These are phyloP conservation scores for Drosophila watanabei DNA, from an alignment of 1,140 invertebrate species.

Conservation along the genomic window DNA sequence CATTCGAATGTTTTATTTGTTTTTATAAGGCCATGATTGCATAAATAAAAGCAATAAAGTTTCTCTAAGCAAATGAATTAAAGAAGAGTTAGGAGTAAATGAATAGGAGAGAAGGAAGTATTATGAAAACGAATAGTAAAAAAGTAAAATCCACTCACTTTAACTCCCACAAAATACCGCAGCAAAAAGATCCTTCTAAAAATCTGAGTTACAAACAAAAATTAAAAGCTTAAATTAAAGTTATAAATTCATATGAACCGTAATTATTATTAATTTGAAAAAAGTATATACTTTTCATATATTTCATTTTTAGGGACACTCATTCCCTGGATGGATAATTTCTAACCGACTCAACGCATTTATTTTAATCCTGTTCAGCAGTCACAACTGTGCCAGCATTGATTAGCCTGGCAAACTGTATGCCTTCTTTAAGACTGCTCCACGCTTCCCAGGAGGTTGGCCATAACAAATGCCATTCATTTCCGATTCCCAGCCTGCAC, in stretches of 20 bases:
- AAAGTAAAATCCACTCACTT: too few species aligned
- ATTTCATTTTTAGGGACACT: not conserved
- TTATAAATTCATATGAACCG: not conserved
- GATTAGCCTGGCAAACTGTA: slow-evolving; percentile 30
- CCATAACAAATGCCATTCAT: slow-evolving; percentile 79
- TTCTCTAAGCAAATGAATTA: not conserved
- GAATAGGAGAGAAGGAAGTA: not conserved
- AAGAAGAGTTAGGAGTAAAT: not conserved
- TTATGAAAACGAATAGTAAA: too few species aligned
- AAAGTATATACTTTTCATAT: not conserved
- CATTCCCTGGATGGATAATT: not conserved
- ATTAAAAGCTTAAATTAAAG: not conserved
- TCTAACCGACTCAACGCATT: slow-evolving; percentile 4
- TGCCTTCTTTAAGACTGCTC: not conserved
- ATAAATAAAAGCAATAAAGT: slow-evolving; percentile 8
- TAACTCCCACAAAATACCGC: too few species aligned
- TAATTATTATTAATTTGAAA: not conserved
- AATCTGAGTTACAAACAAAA: not conserved
- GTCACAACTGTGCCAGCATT: slow-evolving; percentile 18
- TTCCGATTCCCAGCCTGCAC: slow-evolving; percentile 69
- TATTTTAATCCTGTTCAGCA: slow-evolving; percentile 27
- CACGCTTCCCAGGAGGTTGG: slow-evolving; percentile 40
- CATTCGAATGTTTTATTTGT: slow-evolving; percentile 2
- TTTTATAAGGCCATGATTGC: slow-evolving; percentile 36
- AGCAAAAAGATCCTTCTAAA: too few species aligned